Percentiles rank a stretch among this genome's conserved stretches.
These are phyloP conservation scores for Acanthisitta chloris DNA, from an alignment of 2,113 vertebrate genomes.

Conservation along the genomic window DNA sequence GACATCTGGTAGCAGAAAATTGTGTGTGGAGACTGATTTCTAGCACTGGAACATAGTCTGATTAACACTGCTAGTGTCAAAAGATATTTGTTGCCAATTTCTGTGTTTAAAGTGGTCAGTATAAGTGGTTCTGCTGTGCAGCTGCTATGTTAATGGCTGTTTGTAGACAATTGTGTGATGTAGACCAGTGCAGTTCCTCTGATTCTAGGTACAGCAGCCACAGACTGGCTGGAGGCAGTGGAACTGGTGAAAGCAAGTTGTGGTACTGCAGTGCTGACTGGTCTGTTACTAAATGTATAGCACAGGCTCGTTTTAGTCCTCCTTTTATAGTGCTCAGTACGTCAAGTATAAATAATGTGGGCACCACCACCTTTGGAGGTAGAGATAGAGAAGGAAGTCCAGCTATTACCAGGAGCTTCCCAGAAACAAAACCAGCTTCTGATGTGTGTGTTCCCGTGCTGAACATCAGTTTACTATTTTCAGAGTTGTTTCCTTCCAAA, in stretches of 20 bases:
- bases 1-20: not conserved
- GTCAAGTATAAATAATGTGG: not conserved
- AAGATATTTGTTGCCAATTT: not conserved
- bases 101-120: not conserved
- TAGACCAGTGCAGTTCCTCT: not conserved
- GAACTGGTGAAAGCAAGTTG: not conserved
- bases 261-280: not conserved
- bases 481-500: not conserved
- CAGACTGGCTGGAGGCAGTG: fast-evolving
- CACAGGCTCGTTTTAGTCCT: not conserved
- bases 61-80: not conserved
- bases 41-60: not conserved
- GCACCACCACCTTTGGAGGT: not conserved
- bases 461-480: constrained; percentile 16
- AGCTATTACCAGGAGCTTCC: not conserved
- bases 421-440: constrained; percentile 1
- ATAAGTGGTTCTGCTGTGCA: not conserved
- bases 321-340: not conserved
- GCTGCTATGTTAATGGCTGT: not conserved
- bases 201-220: not conserved
- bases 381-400: not conserved
- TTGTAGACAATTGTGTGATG: not conserved
- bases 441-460: not conserved
- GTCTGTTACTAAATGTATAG: not conserved
- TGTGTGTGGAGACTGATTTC: not conserved